Percentiles rank a stretch among this genome's conserved stretches.
These are phyloP conservation scores for Oxyura jamaicensis DNA, from an alignment of 2,113 vertebrate genomes.

Conservation along the genomic window DNA sequence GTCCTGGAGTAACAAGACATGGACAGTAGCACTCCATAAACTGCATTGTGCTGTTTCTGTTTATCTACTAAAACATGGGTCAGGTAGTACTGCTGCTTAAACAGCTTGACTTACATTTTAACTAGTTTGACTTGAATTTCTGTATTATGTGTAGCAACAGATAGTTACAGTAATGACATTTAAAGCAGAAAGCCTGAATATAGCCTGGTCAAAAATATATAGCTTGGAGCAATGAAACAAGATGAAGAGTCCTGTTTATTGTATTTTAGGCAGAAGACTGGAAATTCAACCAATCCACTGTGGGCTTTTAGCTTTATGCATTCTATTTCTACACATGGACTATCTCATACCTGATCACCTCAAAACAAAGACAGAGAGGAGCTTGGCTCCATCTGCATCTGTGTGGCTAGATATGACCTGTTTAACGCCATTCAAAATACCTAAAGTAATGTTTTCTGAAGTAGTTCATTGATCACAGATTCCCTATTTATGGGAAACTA, in stretches of 20 bases:
- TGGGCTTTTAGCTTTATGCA: neutral
- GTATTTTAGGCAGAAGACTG: neutral
- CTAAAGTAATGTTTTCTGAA: constrained; percentile 21
- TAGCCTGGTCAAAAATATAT: neutral
- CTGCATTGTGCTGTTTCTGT: neutral
- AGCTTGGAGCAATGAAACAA: neutral
- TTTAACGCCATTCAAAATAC: neutral
- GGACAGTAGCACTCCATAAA: neutral
- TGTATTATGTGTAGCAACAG: neutral
- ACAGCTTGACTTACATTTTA: neutral
- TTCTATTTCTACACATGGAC: neutral
- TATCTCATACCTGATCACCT: neutral
- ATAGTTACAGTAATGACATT: neutral
- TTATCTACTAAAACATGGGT: neutral
- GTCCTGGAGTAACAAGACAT: neutral
- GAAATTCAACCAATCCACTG: neutral
- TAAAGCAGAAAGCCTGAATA: neutral
- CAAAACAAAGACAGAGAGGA: neutral
- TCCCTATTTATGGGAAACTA: constrained; percentile 26
- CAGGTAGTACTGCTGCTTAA: neutral
- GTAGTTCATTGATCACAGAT: constrained; percentile 23
- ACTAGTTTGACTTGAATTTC: neutral
- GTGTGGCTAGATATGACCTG: neutral
- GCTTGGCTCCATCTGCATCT: neutral
- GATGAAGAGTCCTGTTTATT: neutral